These are phyloP conservation scores for Cephus runcator DNA, from an alignment of 2,888 invertebrate species.

Conservation along the genomic window DNA sequence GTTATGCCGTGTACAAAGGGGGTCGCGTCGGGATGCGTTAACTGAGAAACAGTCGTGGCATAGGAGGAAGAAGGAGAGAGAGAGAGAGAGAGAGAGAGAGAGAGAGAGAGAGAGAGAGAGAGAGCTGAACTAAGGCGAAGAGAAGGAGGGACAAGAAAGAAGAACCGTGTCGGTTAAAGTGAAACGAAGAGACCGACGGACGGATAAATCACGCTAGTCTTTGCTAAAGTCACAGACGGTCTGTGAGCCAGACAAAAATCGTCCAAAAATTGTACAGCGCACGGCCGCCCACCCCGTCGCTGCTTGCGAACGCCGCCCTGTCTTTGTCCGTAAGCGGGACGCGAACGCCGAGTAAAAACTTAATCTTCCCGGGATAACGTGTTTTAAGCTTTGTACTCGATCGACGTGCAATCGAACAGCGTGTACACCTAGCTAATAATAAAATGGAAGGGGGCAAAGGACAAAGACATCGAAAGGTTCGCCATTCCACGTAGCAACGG, in stretches of 20 bases:
- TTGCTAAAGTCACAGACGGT: conserved; percentile 23
- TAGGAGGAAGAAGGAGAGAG: conserved; percentile 6
- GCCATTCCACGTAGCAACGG: conserved; percentile 25
- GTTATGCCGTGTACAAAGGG: conserved; percentile 11
- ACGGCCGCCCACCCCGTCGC: conserved; percentile 36
- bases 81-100: too few species aligned
- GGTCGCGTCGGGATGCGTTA: conserved; percentile 3
- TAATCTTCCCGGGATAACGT: neutral
- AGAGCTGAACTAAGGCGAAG: conserved; percentile 15
- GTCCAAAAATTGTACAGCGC: conserved; percentile 46
- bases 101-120: neutral
- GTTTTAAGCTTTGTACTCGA: neutral
- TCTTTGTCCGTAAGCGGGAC: neutral
- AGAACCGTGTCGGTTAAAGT: neutral
- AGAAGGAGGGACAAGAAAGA: conserved; percentile 12
- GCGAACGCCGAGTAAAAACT: neutral
- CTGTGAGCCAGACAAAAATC: conserved; percentile 52
- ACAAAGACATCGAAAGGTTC: conserved; percentile 25
- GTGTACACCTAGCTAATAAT: too few species aligned
- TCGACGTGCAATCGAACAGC: neutral
- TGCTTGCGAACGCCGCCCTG: neutral
- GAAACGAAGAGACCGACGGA: conserved; percentile 32
- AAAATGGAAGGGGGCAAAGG: neutral
- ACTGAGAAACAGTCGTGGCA: neutral
- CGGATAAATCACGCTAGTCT: conserved; percentile 50